A percentile compares a stretch with the other conserved stretches of the same genome.
phyloP scores from a whole-genome alignment of 1,140 invertebrate genomes.

The Delia radicum region DNA sequence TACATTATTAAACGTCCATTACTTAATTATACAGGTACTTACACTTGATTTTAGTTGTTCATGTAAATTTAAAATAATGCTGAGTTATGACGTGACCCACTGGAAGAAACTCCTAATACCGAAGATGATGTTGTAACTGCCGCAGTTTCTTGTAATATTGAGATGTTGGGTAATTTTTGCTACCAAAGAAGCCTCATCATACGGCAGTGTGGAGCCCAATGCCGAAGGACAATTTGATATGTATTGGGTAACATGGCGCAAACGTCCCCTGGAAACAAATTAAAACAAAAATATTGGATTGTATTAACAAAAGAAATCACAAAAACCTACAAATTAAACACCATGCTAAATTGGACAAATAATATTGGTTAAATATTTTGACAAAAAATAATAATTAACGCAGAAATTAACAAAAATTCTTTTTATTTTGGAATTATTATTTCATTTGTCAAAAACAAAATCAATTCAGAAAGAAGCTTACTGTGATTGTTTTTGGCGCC shows the following conservation, averaged over 20 bases:
- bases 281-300: neutral
- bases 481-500: slow-evolving; percentile 27
- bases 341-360: neutral
- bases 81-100: slow-evolving; percentile 12
- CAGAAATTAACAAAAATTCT: neutral
- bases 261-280: slow-evolving; percentile 30
- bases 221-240: slow-evolving; percentile 33
- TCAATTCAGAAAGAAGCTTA: slow-evolving; percentile 21
- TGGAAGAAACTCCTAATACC: neutral
- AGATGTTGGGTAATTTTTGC: slow-evolving; percentile 35
- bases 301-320: neutral
- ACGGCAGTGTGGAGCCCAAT: slow-evolving; percentile 27
- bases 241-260: slow-evolving; percentile 37
- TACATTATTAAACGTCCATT: too few species aligned
- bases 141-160: neutral
- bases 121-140: neutral
- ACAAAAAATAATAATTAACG: neutral
- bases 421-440: neutral
- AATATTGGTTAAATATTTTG: neutral
- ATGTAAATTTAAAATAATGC: slow-evolving; percentile 29
- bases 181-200: slow-evolving; percentile 33
- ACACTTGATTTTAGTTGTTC: slow-evolving; percentile 34
- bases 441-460: neutral
- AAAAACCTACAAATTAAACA: neutral
- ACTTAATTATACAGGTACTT: too few species aligned